Conservation (phyloP, 2,797 vertebrate species). For the Melanotaenia nigrans region DNA sequence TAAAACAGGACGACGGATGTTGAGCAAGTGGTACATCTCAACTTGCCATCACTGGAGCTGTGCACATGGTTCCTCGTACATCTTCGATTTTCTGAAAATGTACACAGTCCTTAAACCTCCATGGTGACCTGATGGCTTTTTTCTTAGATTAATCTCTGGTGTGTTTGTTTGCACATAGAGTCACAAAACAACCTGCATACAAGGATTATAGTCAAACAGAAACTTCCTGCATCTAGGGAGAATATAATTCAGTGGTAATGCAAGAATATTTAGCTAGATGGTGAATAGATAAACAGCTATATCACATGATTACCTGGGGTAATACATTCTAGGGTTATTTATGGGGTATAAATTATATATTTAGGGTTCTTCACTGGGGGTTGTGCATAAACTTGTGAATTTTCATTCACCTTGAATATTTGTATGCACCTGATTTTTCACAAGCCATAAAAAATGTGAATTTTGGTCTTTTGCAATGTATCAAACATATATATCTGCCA, state of each 20-base stretch:
- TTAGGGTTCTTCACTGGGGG: no score
- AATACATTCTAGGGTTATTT: background rate
- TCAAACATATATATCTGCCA: background rate
- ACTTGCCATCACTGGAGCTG: background rate
- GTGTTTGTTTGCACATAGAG: background rate
- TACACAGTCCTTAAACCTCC: background rate
- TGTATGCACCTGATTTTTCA: no score
- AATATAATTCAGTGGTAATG: no score
- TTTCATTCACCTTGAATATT: no score
- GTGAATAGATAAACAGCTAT: background rate
- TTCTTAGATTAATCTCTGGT: background rate
- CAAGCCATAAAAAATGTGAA: background rate
- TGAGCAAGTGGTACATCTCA: background rate
- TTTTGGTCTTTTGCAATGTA: background rate
- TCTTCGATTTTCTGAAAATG: background rate
- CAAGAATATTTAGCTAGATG: no score
- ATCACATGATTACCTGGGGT: background rate
- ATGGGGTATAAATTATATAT: no score
- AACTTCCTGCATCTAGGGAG: no score
- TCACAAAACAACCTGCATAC: no score
- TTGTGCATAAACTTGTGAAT: no score
- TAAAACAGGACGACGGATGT: background rate
- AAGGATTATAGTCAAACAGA: no score
- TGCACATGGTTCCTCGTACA: no score
- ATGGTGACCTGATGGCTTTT: background rate